A percentile compares a stretch with the other conserved stretches of the same genome.
phyloP scores from a whole-genome alignment of 2,113 vertebrate species.

The Dryoscopus gambensis region DNA sequence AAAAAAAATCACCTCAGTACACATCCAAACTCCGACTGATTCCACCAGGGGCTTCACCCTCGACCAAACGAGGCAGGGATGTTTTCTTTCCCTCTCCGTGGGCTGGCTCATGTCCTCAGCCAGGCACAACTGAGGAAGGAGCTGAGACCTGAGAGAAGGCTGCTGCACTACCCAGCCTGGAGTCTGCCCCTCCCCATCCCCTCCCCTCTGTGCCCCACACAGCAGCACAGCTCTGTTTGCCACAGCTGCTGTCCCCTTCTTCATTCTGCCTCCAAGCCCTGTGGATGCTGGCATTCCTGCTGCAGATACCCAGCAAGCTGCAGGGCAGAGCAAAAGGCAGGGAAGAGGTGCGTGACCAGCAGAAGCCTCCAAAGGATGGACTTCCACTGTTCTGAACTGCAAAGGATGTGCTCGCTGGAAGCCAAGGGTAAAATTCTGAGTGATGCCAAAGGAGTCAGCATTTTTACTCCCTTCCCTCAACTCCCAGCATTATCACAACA shows the following conservation, averaged over 20 bases:
- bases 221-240: fast-evolving
- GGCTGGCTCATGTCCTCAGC: background rate
- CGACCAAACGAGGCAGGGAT: fast-evolving
- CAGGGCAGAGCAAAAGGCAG: background rate
- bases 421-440: background rate
- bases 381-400: background rate
- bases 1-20: background rate
- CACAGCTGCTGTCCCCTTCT: background rate
- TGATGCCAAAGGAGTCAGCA: background rate
- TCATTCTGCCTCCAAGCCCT: background rate
- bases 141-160: background rate
- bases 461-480: background rate
- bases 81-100: background rate
- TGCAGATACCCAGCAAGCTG: background rate
- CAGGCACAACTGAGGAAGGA: background rate
- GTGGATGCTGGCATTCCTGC: fast-evolving
- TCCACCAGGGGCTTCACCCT: background rate
- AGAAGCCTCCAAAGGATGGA: background rate
- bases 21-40: background rate
- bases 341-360: background rate
- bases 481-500: background rate
- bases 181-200: background rate
- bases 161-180: background rate
- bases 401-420: background rate
- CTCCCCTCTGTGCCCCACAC: background rate